These are phyloP conservation scores for Linnaemya tessellans DNA, from an alignment of 2,888 invertebrate species.

Conservation along the genomic window DNA sequence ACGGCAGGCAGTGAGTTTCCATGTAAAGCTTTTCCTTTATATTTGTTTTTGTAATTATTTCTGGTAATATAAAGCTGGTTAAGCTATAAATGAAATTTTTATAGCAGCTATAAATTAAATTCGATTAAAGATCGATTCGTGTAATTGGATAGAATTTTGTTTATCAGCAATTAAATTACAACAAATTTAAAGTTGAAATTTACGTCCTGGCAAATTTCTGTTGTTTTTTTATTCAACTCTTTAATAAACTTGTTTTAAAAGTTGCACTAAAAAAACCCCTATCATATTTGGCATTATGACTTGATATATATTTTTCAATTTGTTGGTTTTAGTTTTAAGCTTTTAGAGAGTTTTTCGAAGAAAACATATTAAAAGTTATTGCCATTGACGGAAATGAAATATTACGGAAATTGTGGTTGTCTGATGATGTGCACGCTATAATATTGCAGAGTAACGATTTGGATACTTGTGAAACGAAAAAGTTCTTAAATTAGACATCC, in stretches of 20 bases:
- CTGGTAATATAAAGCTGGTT: not conserved
- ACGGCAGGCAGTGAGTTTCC: not conserved
- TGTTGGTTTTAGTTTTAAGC: constrained; percentile 31
- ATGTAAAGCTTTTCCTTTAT: not conserved
- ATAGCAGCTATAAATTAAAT: not conserved
- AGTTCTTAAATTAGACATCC: not conserved
- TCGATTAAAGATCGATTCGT: not conserved
- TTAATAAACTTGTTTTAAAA: not conserved
- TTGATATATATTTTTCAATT: constrained; percentile 19
- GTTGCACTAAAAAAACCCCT: not conserved
- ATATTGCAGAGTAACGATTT: not conserved
- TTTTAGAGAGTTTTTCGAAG: constrained; percentile 7
- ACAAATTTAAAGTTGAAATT: not conserved
- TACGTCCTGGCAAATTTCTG: not conserved
- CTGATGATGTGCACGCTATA: constrained; percentile 14
- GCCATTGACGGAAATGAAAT: constrained; percentile 72
- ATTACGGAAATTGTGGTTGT: constrained; percentile 68
- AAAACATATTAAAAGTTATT: constrained; percentile 48
- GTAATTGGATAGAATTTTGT: not conserved
- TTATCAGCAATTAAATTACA: not conserved
- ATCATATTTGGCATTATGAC: not conserved
- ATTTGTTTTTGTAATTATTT: not conserved
- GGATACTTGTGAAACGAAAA: not conserved
- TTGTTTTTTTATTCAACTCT: not conserved
- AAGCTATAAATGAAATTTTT: not conserved